Percentiles rank a stretch among this genome's conserved stretches.
These are phyloP conservation scores for Neogale vison DNA, from an alignment of 2,113 vertebrate genomes.

Conservation along the genomic window DNA sequence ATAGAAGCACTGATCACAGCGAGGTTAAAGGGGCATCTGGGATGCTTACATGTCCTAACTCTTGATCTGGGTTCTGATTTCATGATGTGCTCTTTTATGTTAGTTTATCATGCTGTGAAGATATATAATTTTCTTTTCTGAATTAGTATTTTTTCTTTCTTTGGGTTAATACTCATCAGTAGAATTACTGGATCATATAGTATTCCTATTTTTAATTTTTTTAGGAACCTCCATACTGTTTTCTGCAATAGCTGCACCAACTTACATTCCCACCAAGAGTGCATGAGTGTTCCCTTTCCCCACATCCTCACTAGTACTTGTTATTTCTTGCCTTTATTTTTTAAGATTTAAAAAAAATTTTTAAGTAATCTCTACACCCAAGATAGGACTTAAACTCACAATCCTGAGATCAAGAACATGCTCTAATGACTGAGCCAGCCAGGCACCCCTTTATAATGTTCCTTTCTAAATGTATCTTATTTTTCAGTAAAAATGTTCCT, in stretches of 20 bases:
- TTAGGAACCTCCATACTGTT: neutral
- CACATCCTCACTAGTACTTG: neutral
- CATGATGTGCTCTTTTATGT: neutral
- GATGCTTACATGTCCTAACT: neutral
- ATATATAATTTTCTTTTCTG: neutral
- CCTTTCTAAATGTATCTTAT: neutral
- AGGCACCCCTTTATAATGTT: neutral
- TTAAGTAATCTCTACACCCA: neutral
- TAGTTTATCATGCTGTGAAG: neutral
- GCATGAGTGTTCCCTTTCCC: neutral
- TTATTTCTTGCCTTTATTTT: neutral
- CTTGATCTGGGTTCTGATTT: neutral
- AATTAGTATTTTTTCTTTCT: neutral
- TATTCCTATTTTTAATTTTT: neutral
- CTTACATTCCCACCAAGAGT: neutral
- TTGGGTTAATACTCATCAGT: neutral
- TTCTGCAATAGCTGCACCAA: neutral
- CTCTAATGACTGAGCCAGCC: neutral
- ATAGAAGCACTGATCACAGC: too few relatives aligned
- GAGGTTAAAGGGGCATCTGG: too few relatives aligned
- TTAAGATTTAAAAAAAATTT: neutral
- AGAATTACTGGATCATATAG: neutral
- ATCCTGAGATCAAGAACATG: neutral
- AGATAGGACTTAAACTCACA: neutral
- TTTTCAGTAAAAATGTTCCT: neutral